Percentiles rank a stretch among this genome's conserved stretches.
phyloP scores from a whole-genome alignment of 35 echinoderm and acorn worm species.

The Ophioderma brevispina region DNA sequence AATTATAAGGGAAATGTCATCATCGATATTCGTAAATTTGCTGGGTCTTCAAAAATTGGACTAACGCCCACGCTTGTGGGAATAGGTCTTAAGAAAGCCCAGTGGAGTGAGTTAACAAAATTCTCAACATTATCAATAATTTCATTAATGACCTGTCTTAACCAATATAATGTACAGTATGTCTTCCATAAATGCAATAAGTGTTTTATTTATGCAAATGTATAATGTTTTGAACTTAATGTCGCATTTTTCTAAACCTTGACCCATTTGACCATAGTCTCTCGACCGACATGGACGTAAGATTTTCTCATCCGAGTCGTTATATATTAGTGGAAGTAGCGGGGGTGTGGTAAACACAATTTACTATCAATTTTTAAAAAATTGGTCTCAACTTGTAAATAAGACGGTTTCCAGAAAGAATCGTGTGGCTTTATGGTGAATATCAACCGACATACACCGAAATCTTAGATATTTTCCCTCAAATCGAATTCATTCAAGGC shows the following conservation, averaged over 20 bases:
- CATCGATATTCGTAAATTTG: neutral
- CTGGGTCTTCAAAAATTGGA: neutral
- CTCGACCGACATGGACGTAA: slow-evolving; percentile 12
- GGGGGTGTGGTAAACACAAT: slow-evolving; percentile 59
- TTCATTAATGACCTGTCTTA: no score
- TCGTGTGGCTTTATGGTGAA: slow-evolving; percentile 73
- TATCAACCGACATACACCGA: slow-evolving; percentile 40
- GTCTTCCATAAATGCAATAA: no score
- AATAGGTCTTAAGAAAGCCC: neutral
- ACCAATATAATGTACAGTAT: no score
- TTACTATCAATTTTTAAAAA: slow-evolving; percentile 50
- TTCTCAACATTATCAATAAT: no score
- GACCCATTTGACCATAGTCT: neutral
- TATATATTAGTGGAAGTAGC: slow-evolving; percentile 48
- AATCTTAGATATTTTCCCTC: slow-evolving; percentile 12
- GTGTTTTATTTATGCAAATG: no score
- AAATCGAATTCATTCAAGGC: slow-evolving; percentile 56
- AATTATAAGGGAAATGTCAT: neutral
- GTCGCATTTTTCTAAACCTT: neutral
- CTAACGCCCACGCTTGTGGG: neutral
- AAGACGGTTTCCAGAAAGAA: slow-evolving; percentile 25
- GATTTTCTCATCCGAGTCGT: slow-evolving; percentile 45
- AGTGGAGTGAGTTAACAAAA: neutral
- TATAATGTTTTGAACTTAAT: no score
- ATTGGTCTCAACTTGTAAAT: slow-evolving; percentile 30